These are phyloP conservation scores for Ailuropoda melanoleuca DNA, from an alignment of 2,113 vertebrate genomes.

Conservation along the genomic window DNA sequence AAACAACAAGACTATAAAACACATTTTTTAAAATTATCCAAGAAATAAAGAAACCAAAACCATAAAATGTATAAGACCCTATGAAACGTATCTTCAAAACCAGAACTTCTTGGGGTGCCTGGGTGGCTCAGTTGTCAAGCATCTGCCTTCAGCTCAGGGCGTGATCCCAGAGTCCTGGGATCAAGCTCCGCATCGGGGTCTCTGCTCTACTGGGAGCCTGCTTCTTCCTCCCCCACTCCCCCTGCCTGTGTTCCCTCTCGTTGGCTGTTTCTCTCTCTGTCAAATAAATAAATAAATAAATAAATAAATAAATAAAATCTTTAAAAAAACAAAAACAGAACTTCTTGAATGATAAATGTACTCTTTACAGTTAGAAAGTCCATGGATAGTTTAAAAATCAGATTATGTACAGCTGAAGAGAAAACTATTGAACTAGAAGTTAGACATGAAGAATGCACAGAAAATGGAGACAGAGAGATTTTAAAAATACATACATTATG, in stretches of 20 bases:
- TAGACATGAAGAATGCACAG: neutral
- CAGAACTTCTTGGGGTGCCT: neutral
- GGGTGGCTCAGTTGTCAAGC: too few species aligned
- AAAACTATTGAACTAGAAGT: neutral
- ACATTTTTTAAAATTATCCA: neutral
- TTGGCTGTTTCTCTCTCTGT: too few species aligned
- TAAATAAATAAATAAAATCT: too few species aligned
- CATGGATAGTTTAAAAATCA: neutral
- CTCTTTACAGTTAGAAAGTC: neutral
- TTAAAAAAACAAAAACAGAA: neutral
- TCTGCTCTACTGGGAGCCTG: too few species aligned
- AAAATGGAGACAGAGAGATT: neutral
- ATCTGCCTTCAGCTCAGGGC: too few species aligned
- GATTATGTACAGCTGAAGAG: neutral
- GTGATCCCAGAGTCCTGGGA: too few species aligned
- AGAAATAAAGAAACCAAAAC: neutral
- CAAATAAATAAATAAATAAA: too few species aligned
- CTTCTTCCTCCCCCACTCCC: too few species aligned
- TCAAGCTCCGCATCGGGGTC: too few species aligned
- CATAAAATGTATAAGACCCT: neutral
- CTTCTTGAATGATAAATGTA: neutral
- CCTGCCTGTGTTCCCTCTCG: too few species aligned
- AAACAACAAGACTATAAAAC: neutral
- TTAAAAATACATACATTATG: neutral
- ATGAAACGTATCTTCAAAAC: neutral